Evolutionary conservation across 64 coral and sea anemone species (phyloP).

Genomic region (Montipora sp.): DNA sequence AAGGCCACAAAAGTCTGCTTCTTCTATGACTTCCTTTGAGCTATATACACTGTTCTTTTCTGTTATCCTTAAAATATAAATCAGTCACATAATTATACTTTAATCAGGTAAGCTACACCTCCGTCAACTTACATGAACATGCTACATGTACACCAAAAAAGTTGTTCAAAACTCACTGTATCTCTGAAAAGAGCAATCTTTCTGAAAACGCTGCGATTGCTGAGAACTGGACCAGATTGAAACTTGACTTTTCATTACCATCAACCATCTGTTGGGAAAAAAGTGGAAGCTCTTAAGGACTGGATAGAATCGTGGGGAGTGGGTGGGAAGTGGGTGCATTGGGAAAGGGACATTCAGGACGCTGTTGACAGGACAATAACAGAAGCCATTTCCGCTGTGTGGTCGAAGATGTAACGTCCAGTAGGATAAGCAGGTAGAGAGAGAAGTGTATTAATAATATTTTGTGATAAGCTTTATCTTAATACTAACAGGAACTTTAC

Average conservation of each 20-base stretch:
- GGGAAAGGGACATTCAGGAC: too few species aligned
- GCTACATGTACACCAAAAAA: not conserved
- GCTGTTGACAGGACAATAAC: too few species aligned
- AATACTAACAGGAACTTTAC: slow-evolving; percentile 15
- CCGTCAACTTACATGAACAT: too few species aligned
- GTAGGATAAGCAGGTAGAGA: too few species aligned
- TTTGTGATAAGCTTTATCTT: too few species aligned
- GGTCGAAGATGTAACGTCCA: too few species aligned
- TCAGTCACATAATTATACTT: not conserved
- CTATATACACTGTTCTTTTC: slow-evolving; percentile 69
- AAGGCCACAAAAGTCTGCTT: slow-evolving; percentile 94
- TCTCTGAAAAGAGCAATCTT: slow-evolving; percentile 85
- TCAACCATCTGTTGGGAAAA: slow-evolving; percentile 74
- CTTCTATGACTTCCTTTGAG: slow-evolving; percentile 95
- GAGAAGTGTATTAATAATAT: too few species aligned
- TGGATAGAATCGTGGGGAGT: too few species aligned
- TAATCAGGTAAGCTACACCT: too few species aligned
- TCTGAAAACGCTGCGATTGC: slow-evolving; percentile 97
- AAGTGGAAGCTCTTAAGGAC: not conserved
- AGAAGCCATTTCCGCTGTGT: too few species aligned
- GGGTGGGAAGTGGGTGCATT: too few species aligned
- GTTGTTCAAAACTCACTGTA: slow-evolving; percentile 59
- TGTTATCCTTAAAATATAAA: slow-evolving; percentile 50
- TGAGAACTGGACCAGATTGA: slow-evolving; percentile 91
- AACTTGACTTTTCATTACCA: slow-evolving; percentile 73